A percentile compares a stretch with the other conserved stretches of the same genome.
Conservation (phyloP, 2,888 invertebrate species). For the Melieria picta region DNA sequence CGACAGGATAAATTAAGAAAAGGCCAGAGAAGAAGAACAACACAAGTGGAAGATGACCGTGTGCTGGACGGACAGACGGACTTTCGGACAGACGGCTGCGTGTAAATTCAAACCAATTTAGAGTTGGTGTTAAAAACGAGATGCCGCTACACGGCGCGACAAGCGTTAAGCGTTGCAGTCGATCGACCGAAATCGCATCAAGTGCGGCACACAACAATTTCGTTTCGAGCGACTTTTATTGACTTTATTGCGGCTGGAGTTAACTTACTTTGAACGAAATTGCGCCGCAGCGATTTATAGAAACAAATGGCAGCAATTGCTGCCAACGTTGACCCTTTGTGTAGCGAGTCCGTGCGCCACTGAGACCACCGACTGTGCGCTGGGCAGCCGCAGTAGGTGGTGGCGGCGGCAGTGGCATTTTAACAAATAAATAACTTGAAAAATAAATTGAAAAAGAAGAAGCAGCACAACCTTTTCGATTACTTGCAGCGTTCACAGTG, state of each 20-base stretch:
- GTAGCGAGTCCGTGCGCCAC: slow-evolving; percentile 4
- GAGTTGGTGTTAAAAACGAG: slow-evolving; percentile 57
- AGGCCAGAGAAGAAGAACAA: neutral
- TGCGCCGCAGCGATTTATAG: too few relatives aligned
- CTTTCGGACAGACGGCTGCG: neutral
- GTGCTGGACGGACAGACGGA: neutral
- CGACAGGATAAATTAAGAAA: slow-evolving; percentile 7
- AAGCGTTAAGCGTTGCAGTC: slow-evolving; percentile 16
- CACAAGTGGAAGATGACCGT: slow-evolving; percentile 8
- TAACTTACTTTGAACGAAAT: too few relatives aligned
- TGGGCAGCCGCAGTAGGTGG: slow-evolving; percentile 4
- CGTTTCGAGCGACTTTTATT: neutral
- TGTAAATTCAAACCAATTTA: slow-evolving; percentile 58
- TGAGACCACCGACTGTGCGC: slow-evolving; percentile 32
- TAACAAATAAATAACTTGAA: too few relatives aligned
- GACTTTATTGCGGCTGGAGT: neutral
- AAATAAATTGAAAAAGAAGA: too few relatives aligned
- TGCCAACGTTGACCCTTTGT: neutral
- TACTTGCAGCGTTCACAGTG: too few relatives aligned
- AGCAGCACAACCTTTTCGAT: too few relatives aligned
- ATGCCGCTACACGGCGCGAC: slow-evolving; percentile 43
- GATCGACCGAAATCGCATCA: slow-evolving; percentile 14
- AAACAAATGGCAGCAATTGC: neutral
- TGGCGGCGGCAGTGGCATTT: neutral
- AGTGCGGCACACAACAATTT: neutral